phyloP scores from a whole-genome alignment of 2,888 invertebrate species.

The Melanotus villosus region DNA sequence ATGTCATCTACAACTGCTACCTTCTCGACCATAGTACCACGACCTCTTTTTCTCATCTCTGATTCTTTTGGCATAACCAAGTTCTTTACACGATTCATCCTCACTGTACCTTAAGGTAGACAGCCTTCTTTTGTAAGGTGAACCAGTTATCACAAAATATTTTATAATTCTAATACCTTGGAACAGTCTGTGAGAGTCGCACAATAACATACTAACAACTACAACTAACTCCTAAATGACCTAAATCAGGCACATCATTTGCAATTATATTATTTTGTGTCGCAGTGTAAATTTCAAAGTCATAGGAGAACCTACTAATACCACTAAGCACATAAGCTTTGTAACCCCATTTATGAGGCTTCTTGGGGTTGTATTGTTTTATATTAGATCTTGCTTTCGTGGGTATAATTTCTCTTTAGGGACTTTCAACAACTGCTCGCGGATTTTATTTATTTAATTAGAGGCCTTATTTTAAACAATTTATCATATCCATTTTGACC shows the following conservation, averaged over 20 bases:
- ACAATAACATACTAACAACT: conserved; percentile 53
- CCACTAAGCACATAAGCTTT: neutral
- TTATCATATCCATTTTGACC: no score
- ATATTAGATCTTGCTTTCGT: no score
- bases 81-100: conserved; percentile 14
- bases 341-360: neutral
- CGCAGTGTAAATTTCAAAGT: neutral
- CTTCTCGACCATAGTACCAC: conserved; percentile 40
- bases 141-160: neutral
- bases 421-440: no score
- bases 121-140: neutral
- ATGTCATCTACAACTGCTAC: conserved; percentile 27
- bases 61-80: conserved; percentile 45
- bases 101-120: neutral
- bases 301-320: neutral
- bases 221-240: no score
- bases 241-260: neutral
- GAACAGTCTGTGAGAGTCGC: conserved; percentile 45
- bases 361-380: no score
- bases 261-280: neutral
- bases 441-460: no score
- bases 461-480: no score
- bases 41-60: conserved; percentile 38
- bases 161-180: neutral
- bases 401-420: no score